Evolutionary conservation across 2,113 vertebrate genomes (phyloP), one percentile per base, ranked within the genome.

Genomic region (Gymnarchus niloticus): DNA sequence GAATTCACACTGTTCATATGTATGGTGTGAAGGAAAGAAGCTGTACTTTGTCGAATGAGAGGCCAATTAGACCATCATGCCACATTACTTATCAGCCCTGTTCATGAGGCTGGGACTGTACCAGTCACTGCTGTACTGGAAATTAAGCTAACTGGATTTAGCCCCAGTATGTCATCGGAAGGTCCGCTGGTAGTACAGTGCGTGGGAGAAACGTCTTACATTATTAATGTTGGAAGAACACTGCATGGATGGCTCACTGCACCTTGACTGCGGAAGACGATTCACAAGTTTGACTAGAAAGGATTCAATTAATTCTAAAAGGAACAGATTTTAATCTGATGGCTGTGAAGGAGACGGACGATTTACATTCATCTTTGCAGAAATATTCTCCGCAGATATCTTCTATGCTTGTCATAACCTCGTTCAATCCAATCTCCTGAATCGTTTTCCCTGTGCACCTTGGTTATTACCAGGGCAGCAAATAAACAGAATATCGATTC

Each of bases 291-390:
- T 48, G 21, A 81, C 77, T 51, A 7, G 44, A 5, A 9, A 51
- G n/a, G 48, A 73, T 81, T 81, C 14, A 25, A 51, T 81, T 81
- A 81, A 51, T 81, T 81, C n/a, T 19, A 25, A 21, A 81, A 81
- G 77, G 46, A 12, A 6, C 12, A 49, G 48, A 48, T 48, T 81
- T 51, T 28, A 73, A 48, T 81, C 44, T 8, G 77, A 81, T 23
- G 6, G 77, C 77, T 2, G 2, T 57, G 2, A 2, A 17, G 56
- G 56, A 57, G 23, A 57, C 9, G 56, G 56, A 3, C 56, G 2
- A 57, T 57, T 57, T 57, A 57, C 12, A 57, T 1, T 57, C 56
- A 57, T 21, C 33, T 73, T 41, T 73, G 65, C 37, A 33, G 65
- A 41, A 33, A 73, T 73, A 41, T 41, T 12, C 65, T 73, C 28